Base-by-base conservation (phyloP, 2,888 invertebrate genomes). In the Drosophila parthenogenetica region DNA sequence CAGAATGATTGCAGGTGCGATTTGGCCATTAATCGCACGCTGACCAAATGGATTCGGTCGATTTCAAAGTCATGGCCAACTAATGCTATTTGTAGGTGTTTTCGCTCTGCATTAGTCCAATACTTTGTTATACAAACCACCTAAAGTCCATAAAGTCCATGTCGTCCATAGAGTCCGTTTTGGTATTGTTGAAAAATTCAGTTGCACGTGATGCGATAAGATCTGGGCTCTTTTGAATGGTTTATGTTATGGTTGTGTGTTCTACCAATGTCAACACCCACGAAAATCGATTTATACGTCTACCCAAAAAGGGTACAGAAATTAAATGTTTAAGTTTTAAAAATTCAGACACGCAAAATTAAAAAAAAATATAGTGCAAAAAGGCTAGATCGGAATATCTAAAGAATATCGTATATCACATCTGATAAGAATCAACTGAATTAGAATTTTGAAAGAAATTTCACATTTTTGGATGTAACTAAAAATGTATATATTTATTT, bases 21-120 rank as follows among this genome's bases (percentile, higher is more conserved):
- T 22, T 60, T 55, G 32, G 59, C 48, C 54, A 77, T 82, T 82
- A 79, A 64, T 69, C 66, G 80, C 82, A 73, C 82, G 71, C 67
- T 69, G 65, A 69, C 73, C 78, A 71, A 71, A 71, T 43, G 13
- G 49, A 17, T 49, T 49, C 3, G 32, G 35, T 49, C 69, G 29
- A 25, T 59, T 70, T 63, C 83, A 84, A 82, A 79, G 87, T 62
- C 89, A 84, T 25, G 83, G 77, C 69, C 83, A 75, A 65, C 55
- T 16, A 8, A 19, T 22, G 19, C 16, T 11, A 14, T 29, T 54
- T 54, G 17, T 14, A 55, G 43, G 13, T 43, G 19, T 43, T 55
- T 54, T 35, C n/a, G 14, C n/a, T 3, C 43, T 55, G 7, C 54
- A 43, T 22, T 55, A 35, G 32, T 43, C 14, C 22, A 39, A 16